These are phyloP conservation scores for Escarpia spicata DNA, from an alignment of 2,888 invertebrate genomes.

Conservation along the genomic window DNA sequence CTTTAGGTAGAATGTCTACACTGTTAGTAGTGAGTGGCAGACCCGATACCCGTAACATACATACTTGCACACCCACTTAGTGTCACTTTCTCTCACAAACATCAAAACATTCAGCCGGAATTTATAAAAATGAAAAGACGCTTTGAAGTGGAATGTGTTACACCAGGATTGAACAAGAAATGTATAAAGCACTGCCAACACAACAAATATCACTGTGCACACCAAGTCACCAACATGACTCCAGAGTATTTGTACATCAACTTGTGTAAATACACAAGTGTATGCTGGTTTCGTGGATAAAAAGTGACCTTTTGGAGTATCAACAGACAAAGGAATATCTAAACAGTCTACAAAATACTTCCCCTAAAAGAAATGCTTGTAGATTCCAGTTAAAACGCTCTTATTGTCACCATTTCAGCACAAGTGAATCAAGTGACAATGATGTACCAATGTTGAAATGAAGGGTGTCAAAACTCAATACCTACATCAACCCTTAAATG, in stretches of 20 bases:
- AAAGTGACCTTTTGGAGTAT: neutral
- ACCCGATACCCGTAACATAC: neutral
- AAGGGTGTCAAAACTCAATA: neutral
- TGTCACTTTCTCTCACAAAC: neutral
- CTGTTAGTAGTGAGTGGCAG: neutral
- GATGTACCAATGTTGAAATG: neutral
- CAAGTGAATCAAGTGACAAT: neutral
- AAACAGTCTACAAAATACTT: neutral
- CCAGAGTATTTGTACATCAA: neutral
- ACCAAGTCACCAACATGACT: neutral
- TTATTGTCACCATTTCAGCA: too few species aligned
- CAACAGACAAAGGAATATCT: neutral
- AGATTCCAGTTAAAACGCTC: too few species aligned
- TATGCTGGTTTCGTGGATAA: neutral
- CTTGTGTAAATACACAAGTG: neutral
- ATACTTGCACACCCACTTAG: neutral
- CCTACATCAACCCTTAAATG: neutral
- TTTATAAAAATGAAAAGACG: neutral
- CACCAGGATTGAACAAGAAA: neutral
- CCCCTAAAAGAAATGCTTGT: too few species aligned
- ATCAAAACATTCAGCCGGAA: constrained; percentile 1
- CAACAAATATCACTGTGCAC: neutral
- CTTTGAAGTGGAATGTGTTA: neutral
- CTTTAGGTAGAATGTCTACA: neutral
- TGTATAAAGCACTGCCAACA: neutral